Evolutionary conservation across 2,797 vertebrate genomes (phyloP), one percentile per base, ranked within the genome.

Genomic region (Poeciliopsis presidionis): DNA sequence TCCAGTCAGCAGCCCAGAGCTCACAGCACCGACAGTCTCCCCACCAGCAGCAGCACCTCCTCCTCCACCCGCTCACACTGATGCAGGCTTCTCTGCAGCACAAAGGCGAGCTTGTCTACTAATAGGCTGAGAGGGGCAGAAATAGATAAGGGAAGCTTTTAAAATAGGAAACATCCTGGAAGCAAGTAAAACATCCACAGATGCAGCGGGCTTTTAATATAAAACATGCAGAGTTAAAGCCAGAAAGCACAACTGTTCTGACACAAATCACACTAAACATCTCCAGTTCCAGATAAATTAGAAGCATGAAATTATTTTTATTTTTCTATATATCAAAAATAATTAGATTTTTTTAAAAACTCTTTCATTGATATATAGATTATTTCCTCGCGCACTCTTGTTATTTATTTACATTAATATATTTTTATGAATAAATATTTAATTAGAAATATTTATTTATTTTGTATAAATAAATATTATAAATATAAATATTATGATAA

Each of bases 21-120:
- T 39, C 36, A 33, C 55, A 72, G 63, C 39, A 65, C 88, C 43
- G 74, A 65, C 72, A 53, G 20, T 61, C 74, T 28, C n/a, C n/a
- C 11, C 57, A 61, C 22, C 57, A 33, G 7, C 57, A 33, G 5
- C 28, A 14, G 5, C 57, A 30, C 57, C 57, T 33, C 14, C 74
- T 59, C 36, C 74, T 55, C 7, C 76, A 71, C 36, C 73, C 39
- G 1, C 83, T 9, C 70, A 14, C 63, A 7, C 74, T 3, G 76
- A 51, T 78, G 59, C 74, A 33, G 41, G 33, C 45, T 72, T n/a
- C 75, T 33, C 61, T 25, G 73, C 79, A 77, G 79, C 75, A 89
- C 81, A 81, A 85, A 86, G 73, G 55, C 43, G 33, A 63, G 71
- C 82, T 81, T 76, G 74, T 87, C 51, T 63, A n/a, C 13, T 78